Conservation (phyloP, 2,113 vertebrate species). For the Irena cyanogastra region DNA sequence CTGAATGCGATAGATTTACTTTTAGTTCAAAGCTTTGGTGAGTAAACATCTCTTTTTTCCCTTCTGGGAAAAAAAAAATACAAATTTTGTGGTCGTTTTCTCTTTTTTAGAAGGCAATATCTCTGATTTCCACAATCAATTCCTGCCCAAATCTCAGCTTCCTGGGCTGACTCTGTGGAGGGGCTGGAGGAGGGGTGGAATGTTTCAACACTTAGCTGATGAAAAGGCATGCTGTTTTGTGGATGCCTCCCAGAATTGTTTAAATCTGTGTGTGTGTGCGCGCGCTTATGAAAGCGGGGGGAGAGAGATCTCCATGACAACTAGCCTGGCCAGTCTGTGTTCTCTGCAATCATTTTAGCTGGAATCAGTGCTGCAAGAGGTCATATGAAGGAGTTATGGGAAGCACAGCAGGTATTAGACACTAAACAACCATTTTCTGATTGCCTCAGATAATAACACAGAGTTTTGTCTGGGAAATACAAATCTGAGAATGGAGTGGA, state of each 20-base stretch:
- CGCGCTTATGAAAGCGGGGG: background rate
- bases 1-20: slow-evolving; percentile 12
- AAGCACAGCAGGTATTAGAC: slow-evolving; percentile 72
- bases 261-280: background rate
- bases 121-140: slow-evolving; percentile 13
- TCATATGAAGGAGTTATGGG: slow-evolving; percentile 75
- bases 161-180: slow-evolving; percentile 53
- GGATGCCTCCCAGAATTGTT: slow-evolving; percentile 69
- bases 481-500: slow-evolving; percentile 74
- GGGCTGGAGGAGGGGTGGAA: slow-evolving; percentile 71
- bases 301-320: slow-evolving; percentile 75
- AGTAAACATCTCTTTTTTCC: background rate
- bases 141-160: slow-evolving; percentile 17
- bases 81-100: background rate
- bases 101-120: background rate
- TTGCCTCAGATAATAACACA: slow-evolving; percentile 49
- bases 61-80: background rate
- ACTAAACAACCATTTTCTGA: slow-evolving; percentile 37
- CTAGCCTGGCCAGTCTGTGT: slow-evolving; percentile 58
- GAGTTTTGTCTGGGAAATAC: slow-evolving; percentile 68
- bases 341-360: slow-evolving; percentile 64
- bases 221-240: slow-evolving; percentile 70
- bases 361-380: slow-evolving; percentile 65
- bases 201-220: slow-evolving; percentile 55
- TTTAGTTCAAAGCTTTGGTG: slow-evolving; percentile 13